Base-by-base conservation (phyloP, 2,797 vertebrate species). In the Girardinus metallicus region DNA sequence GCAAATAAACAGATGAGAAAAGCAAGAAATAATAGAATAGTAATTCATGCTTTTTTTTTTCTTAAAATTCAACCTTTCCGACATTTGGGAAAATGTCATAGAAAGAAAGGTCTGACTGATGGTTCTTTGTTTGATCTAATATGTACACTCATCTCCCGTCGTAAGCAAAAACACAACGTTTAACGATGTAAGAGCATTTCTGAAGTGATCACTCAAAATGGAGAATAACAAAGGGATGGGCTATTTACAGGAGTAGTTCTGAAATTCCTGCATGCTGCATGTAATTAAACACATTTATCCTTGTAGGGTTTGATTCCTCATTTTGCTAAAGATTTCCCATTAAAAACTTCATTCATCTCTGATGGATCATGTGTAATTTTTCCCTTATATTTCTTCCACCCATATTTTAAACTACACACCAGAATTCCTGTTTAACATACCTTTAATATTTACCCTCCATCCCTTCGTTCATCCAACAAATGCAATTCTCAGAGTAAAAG, bases 41-140 rank as follows among this genome's bases (percentile, higher is more conserved):
- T 93, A 79, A 89, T 84, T 77, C 49, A 80, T 66, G 81, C 90
- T 92, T 87, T 94, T 71, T 57, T 47, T 53, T 10, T 23, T 10
- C 23, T 53, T 53, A 87, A 82, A 82, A 81, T 86, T 68, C 78
- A 89, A 93, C 79, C 93, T 94, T 95, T 95, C 91, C 16, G 95
- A 95, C 96, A 96, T 96, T 94, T 92, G 83, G 80, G 85, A 60
- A 88, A 96, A 96, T 97, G 96, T 96, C 95, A 84, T 76, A 73
- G 93, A 94, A 95, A 92, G 93, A 91, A 90, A 85, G 78, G 80
- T 82, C 84, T 94, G 64, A 68, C 64, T 68, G 93, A 90, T 91
- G 93, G 91, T 88, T 89, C 75, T 90, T 87, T 83, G 84, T 87
- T 78, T 80, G 66, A 81, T 94, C 93, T 96, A 94, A 95, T 60